Percentiles rank a stretch among this genome's conserved stretches.
Evolutionary conservation across 1,140 invertebrate species (phyloP).

Genomic region (Rhagoletis zephyria): DNA sequence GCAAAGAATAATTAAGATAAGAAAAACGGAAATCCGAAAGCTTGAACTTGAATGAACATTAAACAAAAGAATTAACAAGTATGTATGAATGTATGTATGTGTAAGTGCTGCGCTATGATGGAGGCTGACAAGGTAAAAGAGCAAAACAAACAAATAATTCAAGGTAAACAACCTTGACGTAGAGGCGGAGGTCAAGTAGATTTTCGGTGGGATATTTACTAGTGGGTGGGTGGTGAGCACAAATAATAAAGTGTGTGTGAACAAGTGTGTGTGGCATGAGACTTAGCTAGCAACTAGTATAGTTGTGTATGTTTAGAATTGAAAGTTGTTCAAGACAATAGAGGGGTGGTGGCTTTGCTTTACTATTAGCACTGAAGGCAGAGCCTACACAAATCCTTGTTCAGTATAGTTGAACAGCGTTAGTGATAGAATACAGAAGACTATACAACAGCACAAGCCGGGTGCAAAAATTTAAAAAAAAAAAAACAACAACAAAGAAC

Average conservation of each 20-base stretch:
- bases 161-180: slow-evolving; percentile 54
- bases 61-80: slow-evolving; percentile 4
- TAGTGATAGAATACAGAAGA: too few species aligned
- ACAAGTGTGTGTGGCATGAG: too few species aligned
- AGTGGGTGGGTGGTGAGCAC: too few species aligned
- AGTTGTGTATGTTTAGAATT: too few species aligned
- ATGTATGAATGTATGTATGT: too few species aligned
- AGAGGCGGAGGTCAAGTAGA: not conserved
- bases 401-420: too few species aligned
- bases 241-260: too few species aligned
- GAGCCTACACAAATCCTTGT: too few species aligned
- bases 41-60: slow-evolving; percentile 34
- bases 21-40: not conserved
- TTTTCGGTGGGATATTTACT: not conserved
- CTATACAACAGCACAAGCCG: not conserved
- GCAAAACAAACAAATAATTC: not conserved
- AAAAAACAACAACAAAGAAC: not conserved
- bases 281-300: too few species aligned
- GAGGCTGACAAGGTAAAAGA: not conserved
- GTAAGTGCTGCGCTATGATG: not conserved
- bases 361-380: too few species aligned
- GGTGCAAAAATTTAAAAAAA: not conserved
- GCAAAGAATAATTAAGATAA: not conserved
- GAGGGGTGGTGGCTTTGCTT: too few species aligned
- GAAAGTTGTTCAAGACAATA: too few species aligned